Conservation (phyloP, 2,797 vertebrate genomes). For the Pipistrellus pygmaeus region DNA sequence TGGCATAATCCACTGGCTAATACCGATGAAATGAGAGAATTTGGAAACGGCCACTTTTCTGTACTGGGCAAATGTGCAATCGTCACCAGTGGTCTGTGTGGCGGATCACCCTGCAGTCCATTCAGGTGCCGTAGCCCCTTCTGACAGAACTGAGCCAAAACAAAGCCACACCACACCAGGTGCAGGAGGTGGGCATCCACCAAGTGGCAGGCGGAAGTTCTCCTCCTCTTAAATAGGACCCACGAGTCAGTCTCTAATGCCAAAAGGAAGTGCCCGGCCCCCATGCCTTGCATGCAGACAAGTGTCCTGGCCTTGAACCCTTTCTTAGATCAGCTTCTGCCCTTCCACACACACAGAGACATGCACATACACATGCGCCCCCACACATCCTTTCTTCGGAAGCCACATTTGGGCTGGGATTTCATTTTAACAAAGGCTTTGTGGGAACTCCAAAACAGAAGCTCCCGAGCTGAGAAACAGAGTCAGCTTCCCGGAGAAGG, state of each 20-base stretch:
- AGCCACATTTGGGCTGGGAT: not conserved
- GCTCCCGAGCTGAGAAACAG: not conserved
- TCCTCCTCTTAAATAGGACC: not conserved
- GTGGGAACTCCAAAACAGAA: not conserved
- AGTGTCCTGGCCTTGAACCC: not conserved
- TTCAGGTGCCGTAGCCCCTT: not conserved
- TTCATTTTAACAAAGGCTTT: not conserved
- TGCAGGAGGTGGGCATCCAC: not conserved
- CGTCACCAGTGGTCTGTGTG: not conserved
- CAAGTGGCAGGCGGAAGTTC: not conserved
- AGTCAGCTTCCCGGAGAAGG: not conserved
- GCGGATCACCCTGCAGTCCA: not conserved
- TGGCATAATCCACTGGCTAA: not conserved
- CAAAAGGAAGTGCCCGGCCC: not conserved
- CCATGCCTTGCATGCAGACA: not conserved
- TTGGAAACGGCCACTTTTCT: not conserved
- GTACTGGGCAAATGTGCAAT: not conserved
- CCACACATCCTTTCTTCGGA: conserved; percentile 10
- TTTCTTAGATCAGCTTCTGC: not conserved
- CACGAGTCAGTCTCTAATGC: not conserved
- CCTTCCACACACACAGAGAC: not conserved
- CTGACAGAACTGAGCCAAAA: not conserved
- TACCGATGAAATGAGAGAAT: not conserved
- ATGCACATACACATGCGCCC: not conserved
- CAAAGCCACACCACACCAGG: not conserved